Percentiles rank a stretch among this genome's conserved stretches.
Conservation (phyloP, 2,797 vertebrate genomes). For the Rhodeus uyekii region DNA sequence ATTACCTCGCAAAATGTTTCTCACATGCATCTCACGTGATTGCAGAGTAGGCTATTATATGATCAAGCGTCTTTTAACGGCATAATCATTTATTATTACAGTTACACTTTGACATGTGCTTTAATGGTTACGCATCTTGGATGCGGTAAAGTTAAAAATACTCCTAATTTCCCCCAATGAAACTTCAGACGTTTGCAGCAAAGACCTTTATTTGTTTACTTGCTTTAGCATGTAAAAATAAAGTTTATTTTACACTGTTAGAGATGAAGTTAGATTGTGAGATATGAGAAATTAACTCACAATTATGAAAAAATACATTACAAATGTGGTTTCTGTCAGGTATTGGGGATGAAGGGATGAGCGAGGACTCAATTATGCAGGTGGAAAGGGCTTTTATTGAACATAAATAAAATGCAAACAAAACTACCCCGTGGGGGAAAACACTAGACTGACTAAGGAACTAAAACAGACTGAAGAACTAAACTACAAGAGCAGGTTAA, state of each 20-base stretch:
- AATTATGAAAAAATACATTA: neutral
- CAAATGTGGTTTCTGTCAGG: too few species aligned
- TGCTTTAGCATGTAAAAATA: neutral
- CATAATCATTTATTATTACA: constrained; percentile 12
- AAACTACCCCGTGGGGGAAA: too few species aligned
- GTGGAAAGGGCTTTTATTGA: too few species aligned
- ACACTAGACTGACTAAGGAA: too few species aligned
- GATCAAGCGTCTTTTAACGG: neutral
- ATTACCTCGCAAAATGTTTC: constrained; percentile 23
- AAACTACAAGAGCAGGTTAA: too few species aligned
- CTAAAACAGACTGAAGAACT: too few species aligned
- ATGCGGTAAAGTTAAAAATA: neutral
- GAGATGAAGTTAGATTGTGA: neutral
- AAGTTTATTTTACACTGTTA: neutral
- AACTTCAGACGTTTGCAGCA: neutral
- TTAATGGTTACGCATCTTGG: neutral
- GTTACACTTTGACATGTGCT: neutral
- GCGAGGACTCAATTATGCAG: too few species aligned
- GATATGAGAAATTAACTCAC: too few species aligned
- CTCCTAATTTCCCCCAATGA: neutral
- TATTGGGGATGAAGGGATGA: too few species aligned
- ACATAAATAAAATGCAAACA: too few species aligned
- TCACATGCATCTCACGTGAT: constrained; percentile 11
- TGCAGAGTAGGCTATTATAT: neutral
- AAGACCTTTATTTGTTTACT: neutral